Evolutionary conservation across 1,140 invertebrate genomes (phyloP).

Genomic region (Oncopodura yosiiana): DNA sequence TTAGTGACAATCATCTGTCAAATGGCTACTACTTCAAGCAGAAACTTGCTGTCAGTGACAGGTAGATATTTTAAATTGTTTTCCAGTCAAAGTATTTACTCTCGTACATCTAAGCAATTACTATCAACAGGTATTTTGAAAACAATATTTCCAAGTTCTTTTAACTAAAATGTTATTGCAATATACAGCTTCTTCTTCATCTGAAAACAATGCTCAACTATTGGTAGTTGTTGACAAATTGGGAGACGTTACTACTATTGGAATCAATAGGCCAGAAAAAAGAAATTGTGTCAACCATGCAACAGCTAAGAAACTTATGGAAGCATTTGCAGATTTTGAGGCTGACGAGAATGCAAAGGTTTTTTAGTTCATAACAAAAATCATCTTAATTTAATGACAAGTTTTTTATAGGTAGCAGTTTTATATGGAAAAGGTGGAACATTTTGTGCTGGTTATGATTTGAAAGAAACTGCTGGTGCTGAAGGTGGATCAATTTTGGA

Average conservation of each 20-base stretch:
- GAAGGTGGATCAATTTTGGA: not conserved
- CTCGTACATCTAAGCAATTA: too few species aligned
- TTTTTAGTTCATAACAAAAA: too few species aligned
- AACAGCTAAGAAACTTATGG: conserved; percentile 40
- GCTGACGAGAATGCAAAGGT: conserved; percentile 39
- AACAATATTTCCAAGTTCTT: too few species aligned
- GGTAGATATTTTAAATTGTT: too few species aligned
- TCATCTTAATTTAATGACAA: too few species aligned
- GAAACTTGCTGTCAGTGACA: too few species aligned
- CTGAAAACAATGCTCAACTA: not conserved
- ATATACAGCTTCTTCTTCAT: too few species aligned
- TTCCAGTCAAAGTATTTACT: too few species aligned
- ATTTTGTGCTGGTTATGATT: conserved; percentile 51
- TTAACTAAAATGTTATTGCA: too few species aligned
- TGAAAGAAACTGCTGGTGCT: conserved; percentile 39
- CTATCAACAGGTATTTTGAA: too few species aligned
- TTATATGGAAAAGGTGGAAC: conserved; percentile 48
- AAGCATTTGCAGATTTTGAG: conserved; percentile 47
- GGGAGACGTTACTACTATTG: conserved; percentile 41
- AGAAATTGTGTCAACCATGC: conserved; percentile 46
- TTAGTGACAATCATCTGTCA: too few species aligned
- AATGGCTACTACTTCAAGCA: too few species aligned
- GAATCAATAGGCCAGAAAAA: conserved; percentile 46
- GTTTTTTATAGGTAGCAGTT: conserved; percentile 44
- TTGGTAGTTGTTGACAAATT: conserved; percentile 28